Base-by-base conservation (phyloP, 1,140 invertebrate genomes). In the Drosophila sechellia region DNA sequence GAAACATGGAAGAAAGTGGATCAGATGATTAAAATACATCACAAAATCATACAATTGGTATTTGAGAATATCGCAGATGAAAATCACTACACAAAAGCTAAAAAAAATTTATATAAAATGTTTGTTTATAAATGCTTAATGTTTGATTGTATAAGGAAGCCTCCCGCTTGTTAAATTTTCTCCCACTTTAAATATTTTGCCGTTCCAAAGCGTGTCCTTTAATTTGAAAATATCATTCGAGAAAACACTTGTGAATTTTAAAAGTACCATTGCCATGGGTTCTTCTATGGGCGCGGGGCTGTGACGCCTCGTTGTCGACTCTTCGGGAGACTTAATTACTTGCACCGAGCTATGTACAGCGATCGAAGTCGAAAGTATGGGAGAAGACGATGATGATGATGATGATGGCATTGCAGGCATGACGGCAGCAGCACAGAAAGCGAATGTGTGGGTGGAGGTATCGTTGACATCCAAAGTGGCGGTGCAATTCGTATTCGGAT, bases 181-280 rank as follows among this genome's bases (percentile, higher is more conserved):
- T 43, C 8, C 0, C 20, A 15, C 11, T 42, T 25, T 0, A 22
- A 27, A 43, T 37, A 31, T 37, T 49, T 52, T 66, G 81, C 59
- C 72, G 81, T 84, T 84, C 80, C 66, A 80, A 77, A 85, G 57
- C 22, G 46, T 57, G 27, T 39, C 34, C 35, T 49, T 50, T 15
- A n/a, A 45, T 65, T 42, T 10, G 6, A 35, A 35, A 13, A 15
- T 12, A 6, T 54, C 12, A n/a, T 34, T 15, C 4, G 48, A 2
- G 17, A 40, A 54, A 15, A 48, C 59, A 39, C 11, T 17, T n/a
- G 5, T n/a, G 34, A 17, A 15, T 42, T 35, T 34, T 1, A 61
- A 60, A 83, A 69, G 77, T 84, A 84, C 80, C 80, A 84, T 83
- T 79, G 55, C 42, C 46, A 74, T 52, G 54, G 79, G 80, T 8